Evolutionary conservation across 2,797 vertebrate genomes (phyloP).

Genomic region (Coilia nasus): DNA sequence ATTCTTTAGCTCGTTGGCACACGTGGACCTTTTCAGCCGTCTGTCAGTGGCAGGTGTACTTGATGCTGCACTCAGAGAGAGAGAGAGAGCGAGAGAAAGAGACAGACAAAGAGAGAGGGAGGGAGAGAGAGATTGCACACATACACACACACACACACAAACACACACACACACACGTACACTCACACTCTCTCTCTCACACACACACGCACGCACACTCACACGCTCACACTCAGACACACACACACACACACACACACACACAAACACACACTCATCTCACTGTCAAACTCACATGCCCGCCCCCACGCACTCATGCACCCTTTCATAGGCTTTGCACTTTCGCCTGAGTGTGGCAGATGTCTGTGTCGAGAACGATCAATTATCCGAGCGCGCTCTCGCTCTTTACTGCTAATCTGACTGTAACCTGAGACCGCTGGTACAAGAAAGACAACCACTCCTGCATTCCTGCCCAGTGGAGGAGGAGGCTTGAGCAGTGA

Average conservation of each 20-base stretch:
- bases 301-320: slow-evolving; percentile 73
- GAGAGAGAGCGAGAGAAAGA: background rate
- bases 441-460: slow-evolving; percentile 81
- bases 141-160: background rate
- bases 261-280: background rate
- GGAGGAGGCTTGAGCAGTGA: background rate
- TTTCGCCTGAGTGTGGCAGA: slow-evolving; percentile 9
- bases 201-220: slow-evolving; percentile 10
- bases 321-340: slow-evolving; percentile 62
- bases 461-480: slow-evolving; percentile 34
- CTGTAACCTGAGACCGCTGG: slow-evolving; percentile 54
- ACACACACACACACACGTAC: background rate
- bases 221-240: background rate
- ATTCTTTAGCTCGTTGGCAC: background rate
- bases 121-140: background rate
- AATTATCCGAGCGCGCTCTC: slow-evolving; percentile 71
- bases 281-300: slow-evolving; percentile 25
- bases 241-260: slow-evolving; percentile 3
- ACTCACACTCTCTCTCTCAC: background rate
- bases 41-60: slow-evolving; percentile 19
- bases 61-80: background rate
- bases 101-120: background rate
- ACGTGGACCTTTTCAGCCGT: background rate
- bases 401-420: background rate
- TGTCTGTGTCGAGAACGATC: slow-evolving; percentile 81